phyloP scores from a whole-genome alignment of 2,888 invertebrate species.

The Cheiracanthium punctorium region DNA sequence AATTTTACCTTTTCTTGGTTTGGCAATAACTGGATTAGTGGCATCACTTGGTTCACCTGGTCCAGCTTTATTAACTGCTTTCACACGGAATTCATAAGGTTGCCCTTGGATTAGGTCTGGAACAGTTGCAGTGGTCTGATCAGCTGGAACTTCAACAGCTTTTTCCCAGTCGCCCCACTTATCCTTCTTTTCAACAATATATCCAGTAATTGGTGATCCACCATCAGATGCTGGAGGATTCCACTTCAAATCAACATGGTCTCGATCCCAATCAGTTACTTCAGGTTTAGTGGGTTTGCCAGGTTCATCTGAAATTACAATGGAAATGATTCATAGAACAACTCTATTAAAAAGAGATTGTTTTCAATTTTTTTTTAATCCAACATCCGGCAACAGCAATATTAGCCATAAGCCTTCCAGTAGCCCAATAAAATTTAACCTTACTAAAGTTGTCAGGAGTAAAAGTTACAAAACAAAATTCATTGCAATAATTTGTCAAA shows the following conservation, averaged over 20 bases:
- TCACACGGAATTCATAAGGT: constrained; percentile 93
- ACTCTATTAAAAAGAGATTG: no score
- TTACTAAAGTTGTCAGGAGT: no score
- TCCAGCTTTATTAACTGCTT: constrained; percentile 93
- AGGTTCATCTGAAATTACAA: constrained; percentile 85
- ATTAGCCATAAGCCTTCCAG: no score
- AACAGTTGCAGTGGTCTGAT: constrained; percentile 87
- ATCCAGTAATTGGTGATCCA: constrained; percentile 96
- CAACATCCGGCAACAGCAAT: no score
- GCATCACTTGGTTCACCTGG: constrained; percentile 91
- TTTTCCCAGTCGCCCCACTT: constrained; percentile 92
- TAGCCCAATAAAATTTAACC: no score
- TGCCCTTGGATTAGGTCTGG: constrained; percentile 91
- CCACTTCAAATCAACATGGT: constrained; percentile 97
- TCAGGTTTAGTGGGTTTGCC: constrained; percentile 93
- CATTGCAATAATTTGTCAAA: no score
- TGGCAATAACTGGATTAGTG: constrained; percentile 89
- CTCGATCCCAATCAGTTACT: constrained; percentile 94
- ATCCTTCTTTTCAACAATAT: constrained; percentile 94
- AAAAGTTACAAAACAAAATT: no score
- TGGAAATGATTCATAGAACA: no score
- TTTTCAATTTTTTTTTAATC: no score
- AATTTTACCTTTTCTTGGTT: constrained; percentile 85
- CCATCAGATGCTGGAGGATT: constrained; percentile 92
- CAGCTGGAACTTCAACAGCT: constrained; percentile 91